Evolutionary conservation across 2,888 invertebrate species (phyloP).

Genomic region (Yponomeuta plumbellus): DNA sequence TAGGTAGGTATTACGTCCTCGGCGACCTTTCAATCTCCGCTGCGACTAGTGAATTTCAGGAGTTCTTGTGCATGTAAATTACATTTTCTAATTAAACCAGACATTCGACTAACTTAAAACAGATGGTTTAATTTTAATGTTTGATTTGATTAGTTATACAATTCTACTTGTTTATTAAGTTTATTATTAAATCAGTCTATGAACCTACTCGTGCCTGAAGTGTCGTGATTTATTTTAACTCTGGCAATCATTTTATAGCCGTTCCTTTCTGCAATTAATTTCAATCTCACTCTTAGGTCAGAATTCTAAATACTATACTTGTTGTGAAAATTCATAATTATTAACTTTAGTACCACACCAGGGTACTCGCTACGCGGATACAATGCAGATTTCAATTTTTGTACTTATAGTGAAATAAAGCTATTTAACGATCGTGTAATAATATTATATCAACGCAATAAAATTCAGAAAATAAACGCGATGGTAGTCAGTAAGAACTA

Average conservation of each 20-base stretch:
- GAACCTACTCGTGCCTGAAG: not conserved
- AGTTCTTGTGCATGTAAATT: no score
- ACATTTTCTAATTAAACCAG: no score
- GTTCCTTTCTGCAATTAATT: not conserved
- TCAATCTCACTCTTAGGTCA: not conserved
- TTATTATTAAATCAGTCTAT: not conserved
- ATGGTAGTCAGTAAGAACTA: not conserved
- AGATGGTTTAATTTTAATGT: no score
- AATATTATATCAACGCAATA: conserved; percentile 1
- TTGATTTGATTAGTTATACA: no score
- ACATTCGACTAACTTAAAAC: no score
- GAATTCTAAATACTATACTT: not conserved
- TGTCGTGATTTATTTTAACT: not conserved
- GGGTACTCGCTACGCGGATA: not conserved
- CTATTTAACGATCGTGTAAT: not conserved
- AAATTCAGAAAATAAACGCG: not conserved
- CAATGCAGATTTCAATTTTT: not conserved
- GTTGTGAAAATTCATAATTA: not conserved
- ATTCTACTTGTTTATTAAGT: no score
- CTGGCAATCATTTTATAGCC: not conserved
- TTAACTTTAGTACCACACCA: not conserved
- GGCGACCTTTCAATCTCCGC: no score
- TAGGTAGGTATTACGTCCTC: no score
- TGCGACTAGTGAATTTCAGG: no score
- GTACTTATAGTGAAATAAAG: not conserved